Evolutionary conservation across 1,140 invertebrate species (phyloP).

Genomic region (Ips typographus): DNA sequence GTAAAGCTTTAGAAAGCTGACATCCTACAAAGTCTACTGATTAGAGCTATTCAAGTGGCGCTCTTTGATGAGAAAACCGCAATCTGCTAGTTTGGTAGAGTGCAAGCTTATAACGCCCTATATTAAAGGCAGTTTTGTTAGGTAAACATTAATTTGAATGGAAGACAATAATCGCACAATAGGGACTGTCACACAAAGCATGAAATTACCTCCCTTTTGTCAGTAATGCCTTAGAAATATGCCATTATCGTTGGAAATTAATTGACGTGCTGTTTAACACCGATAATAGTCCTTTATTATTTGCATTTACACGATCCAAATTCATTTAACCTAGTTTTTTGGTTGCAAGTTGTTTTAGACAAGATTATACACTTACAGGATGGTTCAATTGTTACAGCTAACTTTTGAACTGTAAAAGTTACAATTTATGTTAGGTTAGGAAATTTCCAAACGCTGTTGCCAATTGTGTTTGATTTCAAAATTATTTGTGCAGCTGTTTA

Average conservation of each 20-base stretch:
- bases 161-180: conserved; percentile 4
- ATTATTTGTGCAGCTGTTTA: too few species aligned
- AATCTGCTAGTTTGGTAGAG: too few species aligned
- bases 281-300: background rate
- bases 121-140: conserved; percentile 1
- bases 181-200: conserved; percentile 1
- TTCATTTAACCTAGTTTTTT: background rate
- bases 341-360: background rate
- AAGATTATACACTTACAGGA: too few species aligned
- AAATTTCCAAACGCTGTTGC: too few species aligned
- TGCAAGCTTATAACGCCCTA: background rate
- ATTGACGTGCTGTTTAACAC: background rate
- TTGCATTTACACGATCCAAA: background rate
- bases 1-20: too few species aligned
- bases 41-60: too few species aligned
- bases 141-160: background rate
- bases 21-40: too few species aligned
- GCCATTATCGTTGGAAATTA: background rate
- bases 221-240: conserved; percentile 4
- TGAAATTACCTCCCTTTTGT: background rate
- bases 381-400: too few species aligned
- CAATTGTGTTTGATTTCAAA: too few species aligned
- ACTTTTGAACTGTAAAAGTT: too few species aligned
- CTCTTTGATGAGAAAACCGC: too few species aligned
- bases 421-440: too few species aligned